Evolutionary conservation across 2,797 vertebrate genomes (phyloP).

Genomic region (Typhlichthys eigenmanni): DNA sequence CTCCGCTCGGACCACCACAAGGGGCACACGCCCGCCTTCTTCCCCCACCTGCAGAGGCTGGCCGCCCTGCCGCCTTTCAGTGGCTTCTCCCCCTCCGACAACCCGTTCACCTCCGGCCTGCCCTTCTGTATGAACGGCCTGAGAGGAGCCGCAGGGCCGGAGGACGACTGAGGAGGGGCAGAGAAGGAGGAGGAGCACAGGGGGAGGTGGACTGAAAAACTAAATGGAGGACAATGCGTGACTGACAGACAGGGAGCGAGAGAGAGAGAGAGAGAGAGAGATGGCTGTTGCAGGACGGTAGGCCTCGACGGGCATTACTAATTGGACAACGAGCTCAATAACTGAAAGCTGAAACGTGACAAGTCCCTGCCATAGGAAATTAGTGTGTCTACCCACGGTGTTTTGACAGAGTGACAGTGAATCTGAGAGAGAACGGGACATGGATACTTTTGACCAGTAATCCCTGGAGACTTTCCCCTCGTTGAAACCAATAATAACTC

Average conservation of each 20-base stretch:
- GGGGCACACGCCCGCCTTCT: conserved; percentile 79
- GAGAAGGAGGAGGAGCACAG: conserved; percentile 24
- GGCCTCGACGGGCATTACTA: conserved; percentile 66
- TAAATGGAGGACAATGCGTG: conserved; percentile 35
- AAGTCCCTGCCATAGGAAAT: conserved; percentile 55
- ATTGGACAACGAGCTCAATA: conserved; percentile 72
- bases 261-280: conserved; percentile 60
- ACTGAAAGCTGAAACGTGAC: conserved; percentile 62
- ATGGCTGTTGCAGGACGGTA: conserved; percentile 64
- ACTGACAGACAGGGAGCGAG: conserved; percentile 52
- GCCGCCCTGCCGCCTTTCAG: conserved; percentile 82
- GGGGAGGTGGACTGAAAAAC: conserved; percentile 10
- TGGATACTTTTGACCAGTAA: conserved; percentile 58
- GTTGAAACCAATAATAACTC: conserved; percentile 59
- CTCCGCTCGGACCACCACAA: conserved; percentile 78
- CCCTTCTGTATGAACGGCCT: conserved; percentile 85
- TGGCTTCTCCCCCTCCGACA: conserved; percentile 81
- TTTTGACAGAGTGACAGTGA: conserved; percentile 58
- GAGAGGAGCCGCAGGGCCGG: conserved; percentile 77
- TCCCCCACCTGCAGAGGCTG: conserved; percentile 87
- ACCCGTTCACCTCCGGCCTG: conserved; percentile 81
- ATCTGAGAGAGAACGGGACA: conserved; percentile 50
- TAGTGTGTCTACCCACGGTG: conserved; percentile 36
- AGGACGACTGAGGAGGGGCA: conserved; percentile 73
- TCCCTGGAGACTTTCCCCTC: conserved; percentile 55